These are phyloP conservation scores for Calliphora vomitoria DNA, from an alignment of 2,888 invertebrate genomes.

Conservation along the genomic window DNA sequence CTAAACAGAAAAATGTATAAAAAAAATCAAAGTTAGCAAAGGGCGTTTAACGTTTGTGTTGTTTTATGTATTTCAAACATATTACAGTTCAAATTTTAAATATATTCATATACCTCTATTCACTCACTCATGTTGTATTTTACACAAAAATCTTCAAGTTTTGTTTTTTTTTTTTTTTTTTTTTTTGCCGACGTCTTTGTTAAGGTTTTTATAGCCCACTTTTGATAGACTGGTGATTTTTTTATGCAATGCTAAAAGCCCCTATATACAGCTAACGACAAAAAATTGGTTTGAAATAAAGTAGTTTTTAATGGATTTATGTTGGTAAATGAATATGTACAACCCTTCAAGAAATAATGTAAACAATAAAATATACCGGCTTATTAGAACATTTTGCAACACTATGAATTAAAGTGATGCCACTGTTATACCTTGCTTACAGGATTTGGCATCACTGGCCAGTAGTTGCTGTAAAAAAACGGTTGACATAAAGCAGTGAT, in stretches of 20 bases:
- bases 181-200: slow-evolving; percentile 1
- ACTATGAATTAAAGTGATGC: not conserved
- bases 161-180: slow-evolving; percentile 36
- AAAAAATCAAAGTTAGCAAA: slow-evolving; percentile 56
- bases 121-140: slow-evolving; percentile 20
- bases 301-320: too few relatives aligned
- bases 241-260: slow-evolving; percentile 3
- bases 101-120: slow-evolving; percentile 23
- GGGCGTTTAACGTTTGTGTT: slow-evolving; percentile 46
- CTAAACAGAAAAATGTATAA: slow-evolving; percentile 15
- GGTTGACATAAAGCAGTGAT: too few relatives aligned
- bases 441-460: too few relatives aligned
- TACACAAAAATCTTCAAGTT: slow-evolving; percentile 32
- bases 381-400: not conserved
- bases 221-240: slow-evolving; percentile 4
- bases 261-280: not conserved
- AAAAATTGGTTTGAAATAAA: not conserved
- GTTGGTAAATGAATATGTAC: too few relatives aligned
- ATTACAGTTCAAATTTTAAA: slow-evolving; percentile 12
- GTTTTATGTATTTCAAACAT: slow-evolving; percentile 21
- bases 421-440: not conserved
- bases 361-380: not conserved
- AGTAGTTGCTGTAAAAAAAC: too few relatives aligned
- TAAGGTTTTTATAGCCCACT: slow-evolving; percentile 35
- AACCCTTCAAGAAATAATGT: not conserved